Evolutionary conservation across 1,140 invertebrate species (phyloP), one percentile per base, ranked within the genome.

Genomic region (Bilobella aurantiaca): DNA sequence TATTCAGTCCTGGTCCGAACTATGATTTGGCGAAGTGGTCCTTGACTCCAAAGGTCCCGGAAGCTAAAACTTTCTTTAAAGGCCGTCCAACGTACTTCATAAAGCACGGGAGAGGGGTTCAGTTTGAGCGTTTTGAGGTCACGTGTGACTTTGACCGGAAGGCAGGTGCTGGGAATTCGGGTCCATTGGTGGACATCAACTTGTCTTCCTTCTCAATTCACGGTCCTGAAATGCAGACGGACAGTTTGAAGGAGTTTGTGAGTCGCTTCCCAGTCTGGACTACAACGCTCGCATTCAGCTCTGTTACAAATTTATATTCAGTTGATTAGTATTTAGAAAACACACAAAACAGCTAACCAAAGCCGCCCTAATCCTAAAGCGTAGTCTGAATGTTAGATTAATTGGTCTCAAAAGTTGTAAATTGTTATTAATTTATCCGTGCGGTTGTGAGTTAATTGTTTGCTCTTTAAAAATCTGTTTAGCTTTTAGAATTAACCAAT

Each of bases 151-250:
- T 75, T 53, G 59, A 65, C 27, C 32, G 62, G 16, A 64, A 68
- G 46, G 49, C 53, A 29, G 42, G 3, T 18, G 34, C 23, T 46
- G 42, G 14, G 27, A 18, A 28, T 28, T n/a, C 30, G 34, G 62
- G 58, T 21, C 23, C 47, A 31, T 31, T 66, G 1, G 34, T 78
- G 21, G 75, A 78, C 49, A 75, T 79, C 29, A 75, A 73, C n/a
- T 72, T 76, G 58, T 74, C 74, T 49, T 75, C 76, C 29, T 78
- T 79, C 58, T 76, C 75, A 65, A 61, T 78, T 21, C 76, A 77
- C 66, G 76, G 77, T 1, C 67, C 74, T 8, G 67, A 75, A 2
- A 74, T 77, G 68, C 63, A 67, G 21, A 74, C 73, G 58, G n/a
- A 58, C 30, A 66, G 69, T 3, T 62, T 75, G 42, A 66, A 68